phyloP scores from a whole-genome alignment of 2,113 vertebrate genomes.

The Motacilla alba region DNA sequence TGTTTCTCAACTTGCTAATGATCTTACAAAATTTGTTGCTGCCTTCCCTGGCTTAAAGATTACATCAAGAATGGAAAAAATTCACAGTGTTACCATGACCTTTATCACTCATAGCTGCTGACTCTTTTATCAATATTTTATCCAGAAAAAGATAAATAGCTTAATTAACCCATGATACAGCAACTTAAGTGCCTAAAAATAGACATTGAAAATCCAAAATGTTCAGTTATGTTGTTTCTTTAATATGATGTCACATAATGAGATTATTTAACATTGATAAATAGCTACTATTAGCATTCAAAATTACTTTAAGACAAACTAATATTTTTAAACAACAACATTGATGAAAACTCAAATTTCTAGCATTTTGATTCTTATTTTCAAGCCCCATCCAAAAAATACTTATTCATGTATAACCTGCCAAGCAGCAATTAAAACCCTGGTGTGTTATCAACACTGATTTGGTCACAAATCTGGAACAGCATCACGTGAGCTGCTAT shows the following conservation, averaged over 20 bases:
- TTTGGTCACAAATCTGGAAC: background rate
- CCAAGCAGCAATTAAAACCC: background rate
- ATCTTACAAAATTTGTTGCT: background rate
- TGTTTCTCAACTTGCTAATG: background rate
- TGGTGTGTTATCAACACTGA: background rate
- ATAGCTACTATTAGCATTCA: background rate
- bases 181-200: background rate
- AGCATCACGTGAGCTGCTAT: background rate
- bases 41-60: background rate
- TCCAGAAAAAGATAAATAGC: background rate
- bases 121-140: background rate
- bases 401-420: background rate
- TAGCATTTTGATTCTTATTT: background rate
- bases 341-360: background rate
- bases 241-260: fast-evolving
- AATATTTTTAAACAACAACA: background rate
- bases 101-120: background rate
- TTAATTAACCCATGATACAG: background rate
- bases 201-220: background rate
- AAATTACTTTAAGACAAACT: background rate
- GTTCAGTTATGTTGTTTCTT: background rate
- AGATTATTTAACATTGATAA: background rate
- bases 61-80: background rate
- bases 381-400: background rate
- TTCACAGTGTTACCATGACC: background rate